Percentiles rank a stretch among this genome's conserved stretches.
Conservation (phyloP, 2,797 vertebrate genomes). For the Trachops cirrhosus region DNA sequence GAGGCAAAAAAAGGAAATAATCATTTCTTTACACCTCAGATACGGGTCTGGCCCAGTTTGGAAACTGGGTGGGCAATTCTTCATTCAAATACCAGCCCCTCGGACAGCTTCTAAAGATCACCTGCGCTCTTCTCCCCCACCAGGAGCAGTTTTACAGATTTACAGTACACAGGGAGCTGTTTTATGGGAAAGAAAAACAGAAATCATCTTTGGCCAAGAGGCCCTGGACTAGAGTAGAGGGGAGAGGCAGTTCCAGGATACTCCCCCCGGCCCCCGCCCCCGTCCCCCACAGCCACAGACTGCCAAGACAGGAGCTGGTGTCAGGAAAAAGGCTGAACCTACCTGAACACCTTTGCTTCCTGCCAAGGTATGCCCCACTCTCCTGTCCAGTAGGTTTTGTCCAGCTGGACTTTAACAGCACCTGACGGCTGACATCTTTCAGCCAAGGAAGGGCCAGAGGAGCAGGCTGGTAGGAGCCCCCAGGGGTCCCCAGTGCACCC, state of each 20-base stretch:
- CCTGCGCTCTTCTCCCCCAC: not conserved
- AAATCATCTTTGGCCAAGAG: not conserved
- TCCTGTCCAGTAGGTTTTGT: not conserved
- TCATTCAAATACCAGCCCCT: not conserved
- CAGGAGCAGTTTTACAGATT: not conserved
- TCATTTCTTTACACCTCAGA: not conserved
- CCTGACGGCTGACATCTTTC: constrained; percentile 52
- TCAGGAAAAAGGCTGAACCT: not conserved
- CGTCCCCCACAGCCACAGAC: not conserved
- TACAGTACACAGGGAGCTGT: constrained; percentile 4
- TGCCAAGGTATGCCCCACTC: not conserved
- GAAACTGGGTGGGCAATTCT: not conserved
- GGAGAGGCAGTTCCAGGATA: not conserved
- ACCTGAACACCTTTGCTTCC: constrained; percentile 43
- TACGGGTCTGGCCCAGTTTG: not conserved
- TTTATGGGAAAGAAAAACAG: not conserved
- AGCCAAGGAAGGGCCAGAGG: not conserved
- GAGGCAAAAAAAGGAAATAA: not conserved
- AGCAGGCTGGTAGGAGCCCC: not conserved
- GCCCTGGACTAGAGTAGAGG: not conserved
- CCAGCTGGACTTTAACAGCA: constrained; percentile 34
- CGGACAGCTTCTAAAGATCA: not conserved
- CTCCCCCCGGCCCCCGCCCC: not conserved
- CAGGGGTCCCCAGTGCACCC: not conserved
- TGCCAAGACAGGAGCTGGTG: not conserved